A percentile compares a stretch with the other conserved stretches of the same genome.
Conservation (phyloP, 2,888 invertebrate species). For the Perdita meconis region DNA sequence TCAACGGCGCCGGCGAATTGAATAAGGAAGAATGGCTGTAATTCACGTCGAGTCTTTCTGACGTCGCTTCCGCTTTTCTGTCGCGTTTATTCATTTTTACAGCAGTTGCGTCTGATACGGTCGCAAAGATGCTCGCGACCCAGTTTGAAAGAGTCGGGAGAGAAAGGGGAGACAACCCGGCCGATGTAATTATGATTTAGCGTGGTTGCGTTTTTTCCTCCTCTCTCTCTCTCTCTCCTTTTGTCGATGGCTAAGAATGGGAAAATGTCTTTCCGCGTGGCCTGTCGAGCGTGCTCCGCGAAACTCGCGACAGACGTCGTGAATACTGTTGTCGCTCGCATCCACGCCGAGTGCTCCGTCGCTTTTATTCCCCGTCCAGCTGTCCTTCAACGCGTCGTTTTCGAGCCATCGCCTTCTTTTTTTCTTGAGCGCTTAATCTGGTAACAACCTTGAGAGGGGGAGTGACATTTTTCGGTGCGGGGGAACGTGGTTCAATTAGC, state of each 20-base stretch:
- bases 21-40: conserved; percentile 43
- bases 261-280: conserved; percentile 20
- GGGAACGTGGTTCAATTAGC: background rate
- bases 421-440: background rate
- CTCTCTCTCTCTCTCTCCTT: background rate
- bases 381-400: background rate
- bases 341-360: background rate
- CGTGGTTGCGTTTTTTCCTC: conserved; percentile 1
- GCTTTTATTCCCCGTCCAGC: conserved; percentile 4
- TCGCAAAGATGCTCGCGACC: conserved; percentile 52
- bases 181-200: conserved; percentile 54
- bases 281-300: conserved; percentile 7
- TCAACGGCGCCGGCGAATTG: conserved; percentile 32
- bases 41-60: conserved; percentile 51
- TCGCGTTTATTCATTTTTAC: conserved; percentile 56
- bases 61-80: conserved; percentile 53
- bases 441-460: background rate
- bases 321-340: background rate
- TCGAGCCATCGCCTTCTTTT: background rate
- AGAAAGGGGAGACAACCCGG: background rate
- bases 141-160: conserved; percentile 44
- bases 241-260: conserved; percentile 12
- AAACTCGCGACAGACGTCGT: conserved; percentile 10
- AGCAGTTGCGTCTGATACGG: conserved; percentile 48
- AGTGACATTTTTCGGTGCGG: background rate